Conservation (phyloP, 2,888 invertebrate genomes). For the Amiota minor region DNA sequence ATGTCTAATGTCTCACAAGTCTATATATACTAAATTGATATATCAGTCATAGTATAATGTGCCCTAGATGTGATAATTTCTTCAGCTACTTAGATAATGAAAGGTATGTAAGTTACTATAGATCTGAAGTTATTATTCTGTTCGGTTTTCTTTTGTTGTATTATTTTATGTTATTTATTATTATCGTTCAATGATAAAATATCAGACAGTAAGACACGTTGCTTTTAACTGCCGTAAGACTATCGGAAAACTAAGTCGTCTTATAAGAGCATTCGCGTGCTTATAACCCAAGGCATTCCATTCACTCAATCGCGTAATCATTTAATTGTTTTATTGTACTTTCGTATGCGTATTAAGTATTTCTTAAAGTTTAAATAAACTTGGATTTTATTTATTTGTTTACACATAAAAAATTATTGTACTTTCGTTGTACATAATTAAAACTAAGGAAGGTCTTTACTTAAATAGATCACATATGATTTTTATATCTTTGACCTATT, state of each 20-base stretch:
- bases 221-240: neutral
- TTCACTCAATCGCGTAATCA: neutral
- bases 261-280: neutral
- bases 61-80: no score
- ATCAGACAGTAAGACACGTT: constrained; percentile 23
- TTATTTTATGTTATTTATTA: neutral
- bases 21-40: no score
- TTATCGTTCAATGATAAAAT: constrained; percentile 1
- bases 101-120: no score
- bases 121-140: neutral
- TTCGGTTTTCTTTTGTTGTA: neutral
- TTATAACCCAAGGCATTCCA: neutral
- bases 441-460: no score
- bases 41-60: no score
- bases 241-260: no score
- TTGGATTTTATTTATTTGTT: constrained; percentile 6
- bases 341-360: neutral
- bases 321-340: neutral
- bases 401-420: no score
- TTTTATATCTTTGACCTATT: no score
- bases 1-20: no score
- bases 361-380: constrained; percentile 7
- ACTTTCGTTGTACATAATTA: no score
- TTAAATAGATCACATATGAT: no score
- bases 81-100: no score